A percentile compares a stretch with the other conserved stretches of the same genome.
Conservation (phyloP, 2,888 invertebrate species). For the Tenodera sinensis region DNA sequence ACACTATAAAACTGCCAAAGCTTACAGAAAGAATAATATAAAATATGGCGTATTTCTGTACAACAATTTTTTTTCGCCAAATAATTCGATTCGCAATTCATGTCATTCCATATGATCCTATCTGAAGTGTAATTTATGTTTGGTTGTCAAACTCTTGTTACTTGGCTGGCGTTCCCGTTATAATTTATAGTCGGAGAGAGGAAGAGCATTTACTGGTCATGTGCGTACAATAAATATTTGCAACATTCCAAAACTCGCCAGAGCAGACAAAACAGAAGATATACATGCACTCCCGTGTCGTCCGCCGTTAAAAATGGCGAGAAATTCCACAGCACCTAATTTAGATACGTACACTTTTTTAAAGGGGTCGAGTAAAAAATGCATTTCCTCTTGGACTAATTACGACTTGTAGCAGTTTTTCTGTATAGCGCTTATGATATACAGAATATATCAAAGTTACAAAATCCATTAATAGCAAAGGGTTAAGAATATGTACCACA, state of each 20-base stretch:
- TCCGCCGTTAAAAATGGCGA: neutral
- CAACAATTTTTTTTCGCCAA: neutral
- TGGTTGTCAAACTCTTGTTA: neutral
- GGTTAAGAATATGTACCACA: no score
- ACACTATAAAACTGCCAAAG: no score
- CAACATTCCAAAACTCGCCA: neutral
- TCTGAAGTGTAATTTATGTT: neutral
- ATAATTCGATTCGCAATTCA: neutral
- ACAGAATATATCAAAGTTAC: no score
- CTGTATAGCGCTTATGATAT: no score
- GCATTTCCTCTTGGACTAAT: no score
- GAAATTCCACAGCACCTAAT: neutral
- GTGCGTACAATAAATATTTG: neutral
- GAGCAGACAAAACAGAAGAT: neutral
- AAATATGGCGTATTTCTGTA: neutral
- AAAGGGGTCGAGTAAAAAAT: neutral
- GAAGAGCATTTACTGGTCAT: neutral
- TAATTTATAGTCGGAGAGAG: neutral
- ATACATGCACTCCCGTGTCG: neutral
- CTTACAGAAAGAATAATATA: neutral
- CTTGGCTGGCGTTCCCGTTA: neutral
- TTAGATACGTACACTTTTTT: neutral
- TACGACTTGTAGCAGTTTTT: no score
- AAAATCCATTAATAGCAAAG: no score
- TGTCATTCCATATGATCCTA: neutral